These are phyloP conservation scores for Chouioia cunea DNA, from an alignment of 2,888 invertebrate genomes.

Conservation along the genomic window DNA sequence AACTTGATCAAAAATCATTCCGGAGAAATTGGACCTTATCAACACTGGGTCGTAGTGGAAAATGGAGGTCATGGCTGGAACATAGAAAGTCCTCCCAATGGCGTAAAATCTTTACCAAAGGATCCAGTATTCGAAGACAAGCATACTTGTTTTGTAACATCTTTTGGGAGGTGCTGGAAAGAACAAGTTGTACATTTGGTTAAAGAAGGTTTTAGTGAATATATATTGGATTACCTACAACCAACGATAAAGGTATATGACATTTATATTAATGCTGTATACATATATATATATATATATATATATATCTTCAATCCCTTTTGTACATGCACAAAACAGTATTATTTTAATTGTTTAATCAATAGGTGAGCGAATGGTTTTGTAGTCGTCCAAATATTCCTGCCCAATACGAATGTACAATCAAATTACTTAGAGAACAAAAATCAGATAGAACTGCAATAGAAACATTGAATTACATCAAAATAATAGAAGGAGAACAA, in stretches of 20 bases:
- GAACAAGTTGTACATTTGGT: constrained; percentile 69
- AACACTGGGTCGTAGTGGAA: constrained; percentile 66
- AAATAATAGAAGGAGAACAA: constrained; percentile 51
- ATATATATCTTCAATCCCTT: neutral
- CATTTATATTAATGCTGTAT: neutral
- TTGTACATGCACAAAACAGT: neutral
- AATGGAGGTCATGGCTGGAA: constrained; percentile 40
- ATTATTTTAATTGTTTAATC: constrained; percentile 1
- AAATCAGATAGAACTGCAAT: constrained; percentile 56
- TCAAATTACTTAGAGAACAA: constrained; percentile 42
- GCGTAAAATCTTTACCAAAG: constrained; percentile 70
- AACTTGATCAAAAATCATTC: constrained; percentile 72
- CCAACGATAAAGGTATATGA: constrained; percentile 70
- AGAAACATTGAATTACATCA: constrained; percentile 49
- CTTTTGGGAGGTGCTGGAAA: constrained; percentile 69
- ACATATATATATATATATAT: too few species aligned
- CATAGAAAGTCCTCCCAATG: constrained; percentile 50
- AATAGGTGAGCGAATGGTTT: constrained; percentile 63
- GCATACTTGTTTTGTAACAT: constrained; percentile 70
- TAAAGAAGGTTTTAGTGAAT: constrained; percentile 63
- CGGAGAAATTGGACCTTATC: constrained; percentile 56
- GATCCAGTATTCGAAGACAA: constrained; percentile 66
- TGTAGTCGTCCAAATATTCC: constrained; percentile 59
- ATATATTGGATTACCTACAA: constrained; percentile 69
- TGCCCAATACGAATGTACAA: constrained; percentile 54